These are phyloP conservation scores for Barnardius zonarius DNA, from an alignment of 2,113 vertebrate species.

Conservation along the genomic window DNA sequence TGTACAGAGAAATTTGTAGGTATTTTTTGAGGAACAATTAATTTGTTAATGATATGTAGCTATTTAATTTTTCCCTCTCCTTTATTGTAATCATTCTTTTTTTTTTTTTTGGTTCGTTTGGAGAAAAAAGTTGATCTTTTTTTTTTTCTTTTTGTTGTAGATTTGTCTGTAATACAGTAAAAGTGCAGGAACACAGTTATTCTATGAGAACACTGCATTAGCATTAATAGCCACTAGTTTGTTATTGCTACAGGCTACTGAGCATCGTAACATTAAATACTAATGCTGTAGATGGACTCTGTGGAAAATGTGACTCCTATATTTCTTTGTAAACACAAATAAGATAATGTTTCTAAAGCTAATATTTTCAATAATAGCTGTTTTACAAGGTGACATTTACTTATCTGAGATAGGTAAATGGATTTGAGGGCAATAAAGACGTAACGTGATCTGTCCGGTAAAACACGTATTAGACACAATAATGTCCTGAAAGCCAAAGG, in stretches of 20 bases:
- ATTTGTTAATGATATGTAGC: conserved; percentile 99
- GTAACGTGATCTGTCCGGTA: conserved; percentile 19
- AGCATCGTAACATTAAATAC: conserved; percentile 72
- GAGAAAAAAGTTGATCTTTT: conserved; percentile 99
- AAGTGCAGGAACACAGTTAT: conserved; percentile 98
- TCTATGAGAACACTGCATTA: conserved; percentile 88
- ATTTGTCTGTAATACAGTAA: conserved; percentile 85
- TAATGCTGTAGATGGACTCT: conserved; percentile 74
- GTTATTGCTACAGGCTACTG: conserved; percentile 86
- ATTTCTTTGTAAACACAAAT: conserved; percentile 51
- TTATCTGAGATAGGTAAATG: conserved; percentile 78
- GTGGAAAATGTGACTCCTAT: conserved; percentile 69
- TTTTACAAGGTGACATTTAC: conserved; percentile 63
- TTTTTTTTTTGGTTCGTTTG: conserved; percentile 79
- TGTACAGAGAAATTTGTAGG: conserved; percentile 99
- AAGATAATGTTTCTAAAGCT: conserved; percentile 58
- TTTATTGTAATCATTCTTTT: conserved; percentile 92
- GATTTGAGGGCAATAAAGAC: conserved; percentile 61
- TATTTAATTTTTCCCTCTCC: conserved; percentile 99
- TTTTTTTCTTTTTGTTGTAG: conserved; percentile 80
- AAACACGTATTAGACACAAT: neutral
- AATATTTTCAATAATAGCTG: conserved; percentile 42
- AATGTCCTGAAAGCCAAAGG: conserved; percentile 43
- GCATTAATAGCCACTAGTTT: conserved; percentile 88
- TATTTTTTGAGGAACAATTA: conserved; percentile 99